Conservation (phyloP, 2,113 vertebrate species). For the Podarcis cretensis region DNA sequence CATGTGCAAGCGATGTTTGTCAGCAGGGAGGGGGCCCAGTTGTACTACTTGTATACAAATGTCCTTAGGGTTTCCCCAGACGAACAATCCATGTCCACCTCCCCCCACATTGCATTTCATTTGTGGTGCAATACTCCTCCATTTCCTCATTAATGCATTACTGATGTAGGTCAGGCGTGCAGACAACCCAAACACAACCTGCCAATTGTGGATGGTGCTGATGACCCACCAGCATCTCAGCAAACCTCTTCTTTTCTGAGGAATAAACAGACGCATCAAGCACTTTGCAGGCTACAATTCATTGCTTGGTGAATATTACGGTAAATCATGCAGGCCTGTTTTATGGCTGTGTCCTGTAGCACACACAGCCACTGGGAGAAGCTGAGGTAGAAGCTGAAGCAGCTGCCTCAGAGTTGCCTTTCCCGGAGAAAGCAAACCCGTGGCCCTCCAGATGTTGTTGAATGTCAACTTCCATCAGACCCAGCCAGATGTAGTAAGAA, state of each 20-base stretch:
- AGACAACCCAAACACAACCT: not conserved
- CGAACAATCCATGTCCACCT: not conserved
- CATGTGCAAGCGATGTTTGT: not conserved
- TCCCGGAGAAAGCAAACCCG: too few relatives aligned
- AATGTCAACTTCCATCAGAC: too few relatives aligned
- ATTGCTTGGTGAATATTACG: too few relatives aligned
- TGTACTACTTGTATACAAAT: not conserved
- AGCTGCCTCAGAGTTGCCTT: too few relatives aligned
- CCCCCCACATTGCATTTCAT: not conserved
- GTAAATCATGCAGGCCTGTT: too few relatives aligned
- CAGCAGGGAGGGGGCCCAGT: too few relatives aligned
- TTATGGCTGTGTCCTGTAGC: too few relatives aligned
- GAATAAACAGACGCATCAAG: not conserved
- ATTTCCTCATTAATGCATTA: not conserved
- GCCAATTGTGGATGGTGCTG: not conserved
- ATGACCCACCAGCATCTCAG: not conserved
- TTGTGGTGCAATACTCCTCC: not conserved
- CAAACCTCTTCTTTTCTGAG: not conserved
- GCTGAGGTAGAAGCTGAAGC: too few relatives aligned
- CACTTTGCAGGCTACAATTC: not conserved
- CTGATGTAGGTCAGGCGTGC: not conserved
- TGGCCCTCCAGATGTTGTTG: too few relatives aligned
- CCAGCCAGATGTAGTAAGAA: too few relatives aligned
- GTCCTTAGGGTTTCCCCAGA: not conserved
- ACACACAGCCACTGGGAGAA: too few relatives aligned